Evolutionary conservation across 1,140 invertebrate genomes (phyloP).

Genomic region (Calliopsis andreniformis): DNA sequence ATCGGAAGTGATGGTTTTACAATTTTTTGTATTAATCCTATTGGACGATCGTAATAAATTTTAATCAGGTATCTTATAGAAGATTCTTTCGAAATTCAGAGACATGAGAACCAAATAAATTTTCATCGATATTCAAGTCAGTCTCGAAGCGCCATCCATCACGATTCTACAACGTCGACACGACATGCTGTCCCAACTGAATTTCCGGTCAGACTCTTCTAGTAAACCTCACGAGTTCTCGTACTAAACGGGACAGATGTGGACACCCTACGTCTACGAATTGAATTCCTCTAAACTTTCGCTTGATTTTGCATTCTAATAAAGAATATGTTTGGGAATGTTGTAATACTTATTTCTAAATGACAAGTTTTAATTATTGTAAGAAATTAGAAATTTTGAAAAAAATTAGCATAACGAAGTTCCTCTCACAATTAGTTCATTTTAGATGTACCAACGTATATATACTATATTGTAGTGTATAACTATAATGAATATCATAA

Average conservation of each 20-base stretch:
- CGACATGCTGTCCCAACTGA: conserved; percentile 16
- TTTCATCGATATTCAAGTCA: conserved; percentile 27
- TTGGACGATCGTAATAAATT: not conserved
- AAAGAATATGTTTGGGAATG: too few species aligned
- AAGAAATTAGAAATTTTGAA: too few species aligned
- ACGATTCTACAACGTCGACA: conserved; percentile 19
- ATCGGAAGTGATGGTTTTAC: not conserved
- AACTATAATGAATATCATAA: too few species aligned
- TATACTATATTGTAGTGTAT: too few species aligned
- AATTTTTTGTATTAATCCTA: not conserved
- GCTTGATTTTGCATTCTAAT: not conserved
- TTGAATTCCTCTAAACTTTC: conserved; percentile 24
- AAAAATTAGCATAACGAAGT: too few species aligned
- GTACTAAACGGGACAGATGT: not conserved
- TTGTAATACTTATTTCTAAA: too few species aligned
- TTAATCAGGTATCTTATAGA: conserved; percentile 5
- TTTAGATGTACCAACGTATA: too few species aligned
- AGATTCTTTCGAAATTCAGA: not conserved
- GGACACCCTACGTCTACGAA: not conserved
- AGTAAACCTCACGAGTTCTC: not conserved
- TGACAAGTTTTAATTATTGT: too few species aligned
- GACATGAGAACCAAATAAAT: not conserved
- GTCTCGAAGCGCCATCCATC: conserved; percentile 3
- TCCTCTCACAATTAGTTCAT: too few species aligned
- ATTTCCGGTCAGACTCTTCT: conserved; percentile 20